These are phyloP conservation scores for Fissipunctia ypsillon DNA, from an alignment of 2,888 invertebrate genomes.

Conservation along the genomic window DNA sequence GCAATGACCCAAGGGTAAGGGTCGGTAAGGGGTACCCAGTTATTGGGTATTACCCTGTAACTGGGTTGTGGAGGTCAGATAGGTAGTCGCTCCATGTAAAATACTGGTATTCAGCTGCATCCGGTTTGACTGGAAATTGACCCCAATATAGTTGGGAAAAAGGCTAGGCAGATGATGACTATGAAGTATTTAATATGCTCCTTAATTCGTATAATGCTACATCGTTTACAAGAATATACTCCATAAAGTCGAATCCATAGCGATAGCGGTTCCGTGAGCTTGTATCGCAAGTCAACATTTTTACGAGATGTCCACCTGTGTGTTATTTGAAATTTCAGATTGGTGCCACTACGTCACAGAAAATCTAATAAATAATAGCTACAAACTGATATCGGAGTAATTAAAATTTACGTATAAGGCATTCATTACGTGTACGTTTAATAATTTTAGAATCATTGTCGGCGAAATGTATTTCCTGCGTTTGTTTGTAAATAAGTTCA, in stretches of 20 bases:
- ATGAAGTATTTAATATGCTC: background rate
- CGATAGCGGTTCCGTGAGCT: background rate
- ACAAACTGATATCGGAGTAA: conserved; percentile 11
- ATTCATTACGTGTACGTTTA: conserved; percentile 42
- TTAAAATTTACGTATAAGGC: conserved; percentile 38
- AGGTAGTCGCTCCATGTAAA: no score
- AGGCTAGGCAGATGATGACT: no score
- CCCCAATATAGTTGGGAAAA: no score
- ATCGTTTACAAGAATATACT: background rate
- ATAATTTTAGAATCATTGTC: conserved; percentile 46
- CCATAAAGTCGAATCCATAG: background rate
- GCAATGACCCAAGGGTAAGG: no score
- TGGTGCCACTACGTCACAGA: background rate
- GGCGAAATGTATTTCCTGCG: conserved; percentile 65
- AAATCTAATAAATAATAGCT: conserved; percentile 12
- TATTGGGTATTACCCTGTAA: no score
- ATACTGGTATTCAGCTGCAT: no score
- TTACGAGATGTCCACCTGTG: background rate
- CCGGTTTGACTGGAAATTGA: no score
- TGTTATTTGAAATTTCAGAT: background rate
- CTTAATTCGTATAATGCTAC: background rate
- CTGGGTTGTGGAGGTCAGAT: no score
- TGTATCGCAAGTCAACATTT: background rate
- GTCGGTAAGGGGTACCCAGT: no score
- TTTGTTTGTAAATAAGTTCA: conserved; percentile 64